These are phyloP conservation scores for Sclerodermus sp. DNA, from an alignment of 2,888 invertebrate genomes.

Conservation along the genomic window DNA sequence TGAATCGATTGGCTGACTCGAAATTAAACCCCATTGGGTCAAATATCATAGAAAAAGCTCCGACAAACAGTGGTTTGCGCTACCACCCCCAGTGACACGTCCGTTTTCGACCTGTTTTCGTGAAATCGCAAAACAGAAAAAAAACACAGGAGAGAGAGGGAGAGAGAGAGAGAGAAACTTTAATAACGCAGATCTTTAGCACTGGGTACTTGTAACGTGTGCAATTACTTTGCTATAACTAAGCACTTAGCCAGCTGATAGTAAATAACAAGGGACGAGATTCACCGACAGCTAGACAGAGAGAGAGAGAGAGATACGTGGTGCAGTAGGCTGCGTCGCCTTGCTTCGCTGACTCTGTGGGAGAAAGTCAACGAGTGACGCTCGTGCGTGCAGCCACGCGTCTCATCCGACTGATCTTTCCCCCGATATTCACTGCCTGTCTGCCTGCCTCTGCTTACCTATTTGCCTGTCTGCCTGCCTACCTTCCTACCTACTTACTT, in stretches of 20 bases:
- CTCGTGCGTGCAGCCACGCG: constrained; percentile 26
- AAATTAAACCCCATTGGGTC: no score
- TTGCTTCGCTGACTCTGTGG: constrained; percentile 38
- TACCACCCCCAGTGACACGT: no score
- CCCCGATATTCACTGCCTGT: no score
- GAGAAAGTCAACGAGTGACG: constrained; percentile 38
- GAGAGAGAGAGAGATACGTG: constrained; percentile 27
- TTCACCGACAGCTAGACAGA: constrained; percentile 24
- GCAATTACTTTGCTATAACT: not conserved
- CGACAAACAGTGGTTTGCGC: no score
- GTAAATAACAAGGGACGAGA: constrained; percentile 12
- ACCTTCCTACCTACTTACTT: no score
- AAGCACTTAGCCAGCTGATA: not conserved
- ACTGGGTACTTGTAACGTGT: not conserved
- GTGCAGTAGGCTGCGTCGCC: constrained; percentile 31
- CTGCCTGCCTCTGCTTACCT: no score
- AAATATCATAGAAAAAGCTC: no score
- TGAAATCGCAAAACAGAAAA: not conserved
- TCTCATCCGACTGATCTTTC: constrained; percentile 11
- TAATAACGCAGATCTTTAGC: not conserved
- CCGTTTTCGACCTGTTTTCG: no score
- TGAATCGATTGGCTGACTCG: no score
- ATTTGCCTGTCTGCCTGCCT: no score
- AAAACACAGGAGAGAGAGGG: not conserved
- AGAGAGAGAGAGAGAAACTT: not conserved